A percentile compares a stretch with the other conserved stretches of the same genome.
phyloP scores from a whole-genome alignment of 2,888 invertebrate species.

The Mechanitis messenoides region DNA sequence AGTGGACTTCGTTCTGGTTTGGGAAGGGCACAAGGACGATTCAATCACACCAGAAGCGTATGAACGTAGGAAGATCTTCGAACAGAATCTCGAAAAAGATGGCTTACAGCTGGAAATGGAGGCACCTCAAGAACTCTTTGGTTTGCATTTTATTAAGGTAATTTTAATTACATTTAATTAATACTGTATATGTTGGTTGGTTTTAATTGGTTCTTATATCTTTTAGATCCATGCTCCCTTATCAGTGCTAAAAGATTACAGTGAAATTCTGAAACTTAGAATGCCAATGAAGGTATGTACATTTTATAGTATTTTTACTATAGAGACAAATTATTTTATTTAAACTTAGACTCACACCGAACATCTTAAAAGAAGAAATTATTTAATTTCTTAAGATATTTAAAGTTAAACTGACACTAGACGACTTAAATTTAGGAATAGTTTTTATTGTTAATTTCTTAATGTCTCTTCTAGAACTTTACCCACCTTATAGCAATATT shows the following conservation, averaged over 20 bases:
- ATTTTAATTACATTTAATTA: neutral
- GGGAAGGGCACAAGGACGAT: constrained; percentile 79
- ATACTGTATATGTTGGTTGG: too few species aligned
- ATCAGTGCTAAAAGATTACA: constrained; percentile 88
- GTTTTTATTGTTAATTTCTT: too few species aligned
- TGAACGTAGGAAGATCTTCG: constrained; percentile 79
- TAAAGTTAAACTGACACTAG: too few species aligned
- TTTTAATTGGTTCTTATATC: constrained; percentile 13
- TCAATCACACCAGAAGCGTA: constrained; percentile 61
- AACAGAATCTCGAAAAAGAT: constrained; percentile 82
- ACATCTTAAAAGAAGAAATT: too few species aligned
- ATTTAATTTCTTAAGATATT: too few species aligned
- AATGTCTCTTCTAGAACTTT: too few species aligned
- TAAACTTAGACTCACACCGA: too few species aligned
- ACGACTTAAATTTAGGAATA: too few species aligned
- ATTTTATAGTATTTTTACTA: too few species aligned
- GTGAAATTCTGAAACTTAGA: constrained; percentile 92
- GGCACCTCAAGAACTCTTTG: constrained; percentile 76
- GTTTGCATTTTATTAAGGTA: constrained; percentile 87
- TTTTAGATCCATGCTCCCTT: constrained; percentile 89
- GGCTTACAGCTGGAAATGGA: constrained; percentile 86
- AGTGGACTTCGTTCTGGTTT: constrained; percentile 87
- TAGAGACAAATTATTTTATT: too few species aligned
- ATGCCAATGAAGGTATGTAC: constrained; percentile 90
- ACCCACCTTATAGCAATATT: too few species aligned